phyloP scores from a whole-genome alignment of 2,888 invertebrate species.

The Pollenia amentaria region DNA sequence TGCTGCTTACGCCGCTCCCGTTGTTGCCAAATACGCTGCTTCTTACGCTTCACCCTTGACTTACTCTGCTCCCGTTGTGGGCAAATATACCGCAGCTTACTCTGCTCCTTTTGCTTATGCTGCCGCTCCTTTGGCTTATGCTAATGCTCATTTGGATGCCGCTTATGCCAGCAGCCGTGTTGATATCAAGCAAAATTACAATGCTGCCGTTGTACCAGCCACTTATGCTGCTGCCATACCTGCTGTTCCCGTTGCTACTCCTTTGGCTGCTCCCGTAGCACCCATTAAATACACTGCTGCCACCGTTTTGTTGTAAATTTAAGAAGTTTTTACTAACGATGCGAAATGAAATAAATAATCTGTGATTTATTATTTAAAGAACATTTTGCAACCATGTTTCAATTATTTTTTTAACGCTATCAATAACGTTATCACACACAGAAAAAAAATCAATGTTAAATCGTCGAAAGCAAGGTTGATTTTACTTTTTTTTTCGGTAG shows the following conservation, averaged over 20 bases:
- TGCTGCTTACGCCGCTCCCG: constrained; percentile 20
- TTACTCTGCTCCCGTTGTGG: constrained; percentile 62
- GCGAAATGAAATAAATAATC: too few species aligned
- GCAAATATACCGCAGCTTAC: constrained; percentile 26
- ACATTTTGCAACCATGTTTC: too few species aligned
- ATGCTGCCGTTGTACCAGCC: constrained; percentile 66
- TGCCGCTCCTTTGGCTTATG: constrained; percentile 37
- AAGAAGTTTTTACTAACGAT: too few species aligned
- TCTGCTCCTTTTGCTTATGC: neutral
- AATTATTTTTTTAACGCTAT: too few species aligned
- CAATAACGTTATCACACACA: too few species aligned
- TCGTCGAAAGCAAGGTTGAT: too few species aligned
- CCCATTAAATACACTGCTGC: constrained; percentile 64
- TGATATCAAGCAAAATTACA: constrained; percentile 70
- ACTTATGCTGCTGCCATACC: constrained; percentile 62
- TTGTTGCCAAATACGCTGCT: constrained; percentile 41
- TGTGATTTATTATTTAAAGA: too few species aligned
- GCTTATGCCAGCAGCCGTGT: constrained; percentile 67
- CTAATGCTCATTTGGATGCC: constrained; percentile 68
- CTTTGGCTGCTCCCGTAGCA: constrained; percentile 43
- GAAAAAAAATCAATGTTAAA: too few species aligned
- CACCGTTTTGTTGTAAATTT: constrained; percentile 59
- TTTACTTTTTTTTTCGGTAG: too few species aligned
- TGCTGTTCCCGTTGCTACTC: constrained; percentile 45
- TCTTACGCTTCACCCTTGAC: constrained; percentile 61